A percentile compares a stretch with the other conserved stretches of the same genome.
These are phyloP conservation scores for Crotalus tigris DNA, from an alignment of 2,113 vertebrate genomes.

Conservation along the genomic window DNA sequence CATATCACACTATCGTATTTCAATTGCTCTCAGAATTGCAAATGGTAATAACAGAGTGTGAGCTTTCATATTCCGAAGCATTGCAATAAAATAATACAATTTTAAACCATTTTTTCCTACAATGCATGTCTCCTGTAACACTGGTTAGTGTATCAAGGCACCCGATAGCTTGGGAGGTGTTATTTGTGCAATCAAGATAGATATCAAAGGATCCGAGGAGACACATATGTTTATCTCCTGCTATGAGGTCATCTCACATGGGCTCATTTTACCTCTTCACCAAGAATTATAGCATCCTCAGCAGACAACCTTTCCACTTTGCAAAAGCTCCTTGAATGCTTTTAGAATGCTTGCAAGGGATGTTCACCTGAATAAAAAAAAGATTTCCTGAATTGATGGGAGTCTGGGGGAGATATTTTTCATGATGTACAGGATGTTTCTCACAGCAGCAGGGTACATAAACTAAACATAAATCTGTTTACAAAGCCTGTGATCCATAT, in stretches of 20 bases:
- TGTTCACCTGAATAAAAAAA: background rate
- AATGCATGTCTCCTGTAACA: background rate
- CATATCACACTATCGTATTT: background rate
- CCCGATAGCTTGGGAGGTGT: background rate
- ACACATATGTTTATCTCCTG: background rate
- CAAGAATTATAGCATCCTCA: background rate
- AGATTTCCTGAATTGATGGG: background rate
- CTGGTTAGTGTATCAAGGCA: background rate
- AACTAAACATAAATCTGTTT: background rate
- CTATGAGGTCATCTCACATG: background rate
- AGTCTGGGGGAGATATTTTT: background rate
- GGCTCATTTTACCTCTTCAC: background rate
- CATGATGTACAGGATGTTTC: background rate
- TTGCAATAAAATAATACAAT: background rate
- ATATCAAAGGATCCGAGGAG: background rate
- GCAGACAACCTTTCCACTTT: background rate
- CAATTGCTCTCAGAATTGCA: background rate
- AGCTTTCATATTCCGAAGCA: background rate
- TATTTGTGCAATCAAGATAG: background rate
- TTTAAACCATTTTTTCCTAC: background rate
- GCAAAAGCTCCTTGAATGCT: background rate
- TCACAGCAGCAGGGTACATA: background rate
- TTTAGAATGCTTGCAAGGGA: background rate
- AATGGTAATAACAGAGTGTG: background rate
- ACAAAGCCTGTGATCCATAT: background rate